phyloP scores from a whole-genome alignment of 2,797 vertebrate species.

The Smutsia temminckii region DNA sequence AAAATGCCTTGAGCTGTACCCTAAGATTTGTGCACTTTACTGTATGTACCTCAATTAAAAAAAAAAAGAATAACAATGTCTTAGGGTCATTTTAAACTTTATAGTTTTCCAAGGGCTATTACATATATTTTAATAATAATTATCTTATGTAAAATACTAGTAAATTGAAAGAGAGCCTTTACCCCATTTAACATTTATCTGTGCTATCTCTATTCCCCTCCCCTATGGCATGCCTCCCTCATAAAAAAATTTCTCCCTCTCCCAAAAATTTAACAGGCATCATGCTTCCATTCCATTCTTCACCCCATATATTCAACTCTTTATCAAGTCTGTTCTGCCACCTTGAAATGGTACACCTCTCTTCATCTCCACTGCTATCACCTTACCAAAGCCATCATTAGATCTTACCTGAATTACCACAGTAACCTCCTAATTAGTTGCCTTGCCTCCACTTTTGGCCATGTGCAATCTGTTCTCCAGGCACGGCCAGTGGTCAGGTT shows the following conservation, averaged over 20 bases:
- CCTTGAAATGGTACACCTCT: conserved; percentile 17
- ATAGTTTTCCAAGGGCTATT: conserved; percentile 42
- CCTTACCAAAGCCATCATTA: neutral
- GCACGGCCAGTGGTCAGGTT: neutral
- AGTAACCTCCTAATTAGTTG: neutral
- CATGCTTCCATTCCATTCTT: neutral
- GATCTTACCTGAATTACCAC: neutral
- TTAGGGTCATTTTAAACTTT: neutral
- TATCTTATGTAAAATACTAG: conserved; percentile 21
- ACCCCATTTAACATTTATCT: conserved; percentile 34
- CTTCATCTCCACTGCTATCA: neutral
- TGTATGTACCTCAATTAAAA: neutral
- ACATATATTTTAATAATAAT: neutral
- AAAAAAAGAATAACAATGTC: conserved; percentile 31
- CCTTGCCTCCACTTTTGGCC: neutral
- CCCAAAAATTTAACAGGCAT: neutral
- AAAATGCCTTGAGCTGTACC: too few species aligned
- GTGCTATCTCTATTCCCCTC: neutral
- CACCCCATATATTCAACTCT: neutral
- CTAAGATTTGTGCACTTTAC: too few species aligned
- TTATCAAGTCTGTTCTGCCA: neutral
- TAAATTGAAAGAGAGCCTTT: conserved; percentile 40
- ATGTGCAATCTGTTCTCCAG: neutral
- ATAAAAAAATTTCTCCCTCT: neutral
- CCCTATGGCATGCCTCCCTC: neutral